Evolutionary conservation across 1,140 invertebrate species (phyloP), one percentile per base, ranked within the genome.

Genomic region (Adoxophyes honmai): DNA sequence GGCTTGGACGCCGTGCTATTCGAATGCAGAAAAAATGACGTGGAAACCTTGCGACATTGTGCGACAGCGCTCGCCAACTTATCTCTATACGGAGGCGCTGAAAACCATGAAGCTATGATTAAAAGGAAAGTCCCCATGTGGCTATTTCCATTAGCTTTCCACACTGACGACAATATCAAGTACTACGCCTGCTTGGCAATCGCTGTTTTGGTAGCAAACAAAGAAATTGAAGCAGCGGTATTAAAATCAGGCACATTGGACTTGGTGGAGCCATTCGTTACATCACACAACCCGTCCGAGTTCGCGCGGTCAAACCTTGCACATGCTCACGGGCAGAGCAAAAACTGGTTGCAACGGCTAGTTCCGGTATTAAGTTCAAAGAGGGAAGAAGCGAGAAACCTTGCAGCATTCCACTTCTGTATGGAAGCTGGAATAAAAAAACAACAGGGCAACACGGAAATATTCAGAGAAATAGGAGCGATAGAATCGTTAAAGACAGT

Each of bases 351-450:
- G 8, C 93, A 97, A 83, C 91, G 96, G 60, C 89, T 99, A 34
- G 96, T 99, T 0, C 98, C 98, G 0, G 96, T 99, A n/a, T 86
- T 99, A 2, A 97, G 95, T 69, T 99, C 98, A 11, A 97, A 99
- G 80, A 90, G 98, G 54, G 96, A 98, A 77, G 98, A 99, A 86
- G 98, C 98, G 0, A 92, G 98, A 64, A 98, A 98, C 77, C 85
- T 99, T 53, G 98, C 98, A 0, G 98, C 98, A 18, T 99, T 99
- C 84, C 98, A 99, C 81, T 99, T 99, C 81, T 99, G 98, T 73
- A 99, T 99, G 97, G 98, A 99, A 86, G 98, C 98, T 1, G 96
- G 96, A 8, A 99, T 99, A 34, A 99, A 99, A 77, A 95, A 98
- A 70, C 94, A 97, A 68, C 98, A 99, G 87, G 96, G 97, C 9